Percentiles rank a stretch among this genome's conserved stretches.
Conservation (phyloP, 2,797 vertebrate species). For the Manis pentadactyla region DNA sequence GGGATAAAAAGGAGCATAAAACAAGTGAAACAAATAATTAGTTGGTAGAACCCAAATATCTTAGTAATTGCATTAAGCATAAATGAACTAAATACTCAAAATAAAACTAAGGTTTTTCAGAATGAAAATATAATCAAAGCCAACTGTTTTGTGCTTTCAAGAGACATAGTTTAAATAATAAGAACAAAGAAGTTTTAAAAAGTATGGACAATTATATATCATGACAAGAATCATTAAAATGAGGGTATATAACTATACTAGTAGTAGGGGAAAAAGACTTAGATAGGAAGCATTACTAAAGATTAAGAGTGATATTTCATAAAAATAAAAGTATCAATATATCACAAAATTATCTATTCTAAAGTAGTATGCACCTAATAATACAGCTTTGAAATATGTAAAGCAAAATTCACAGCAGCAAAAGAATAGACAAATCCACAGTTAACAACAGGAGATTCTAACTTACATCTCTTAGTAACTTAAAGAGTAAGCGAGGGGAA, state of each 20-base stretch:
- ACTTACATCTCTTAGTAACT: not conserved
- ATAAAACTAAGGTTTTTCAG: not conserved
- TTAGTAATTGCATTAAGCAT: not conserved
- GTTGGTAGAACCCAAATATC: not conserved
- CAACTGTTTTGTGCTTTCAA: no score
- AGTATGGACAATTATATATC: not conserved
- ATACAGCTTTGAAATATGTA: not conserved
- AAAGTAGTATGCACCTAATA: not conserved
- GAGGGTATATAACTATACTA: not conserved
- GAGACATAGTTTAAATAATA: no score
- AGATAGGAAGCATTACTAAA: not conserved
- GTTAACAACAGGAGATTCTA: not conserved
- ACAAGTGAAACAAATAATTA: not conserved
- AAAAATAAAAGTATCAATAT: not conserved
- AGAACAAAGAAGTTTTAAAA: not conserved
- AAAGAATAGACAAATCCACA: not conserved
- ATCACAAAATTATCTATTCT: not conserved
- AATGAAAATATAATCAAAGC: conserved; percentile 14
- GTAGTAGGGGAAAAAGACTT: not conserved
- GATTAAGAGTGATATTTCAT: not conserved
- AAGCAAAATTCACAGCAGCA: not conserved
- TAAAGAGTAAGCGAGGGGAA: not conserved
- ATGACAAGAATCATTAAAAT: not conserved
- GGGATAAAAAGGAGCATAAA: not conserved
- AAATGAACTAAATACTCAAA: not conserved